Base-by-base conservation (phyloP, 2,888 invertebrate genomes). In the Erebia palarica region DNA sequence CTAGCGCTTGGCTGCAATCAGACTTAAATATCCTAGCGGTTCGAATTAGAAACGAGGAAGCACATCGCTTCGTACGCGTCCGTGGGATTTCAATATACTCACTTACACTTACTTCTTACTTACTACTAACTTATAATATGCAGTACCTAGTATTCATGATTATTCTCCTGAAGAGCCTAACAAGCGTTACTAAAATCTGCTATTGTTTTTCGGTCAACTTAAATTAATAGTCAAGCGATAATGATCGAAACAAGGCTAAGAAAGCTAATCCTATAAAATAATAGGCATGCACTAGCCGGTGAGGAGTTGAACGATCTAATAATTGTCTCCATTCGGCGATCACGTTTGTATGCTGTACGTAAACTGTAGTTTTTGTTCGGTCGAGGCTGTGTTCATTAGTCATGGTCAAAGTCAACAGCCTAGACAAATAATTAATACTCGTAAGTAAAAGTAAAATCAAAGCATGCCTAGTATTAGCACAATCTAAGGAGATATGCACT, bases 271-370 rank as follows among this genome's bases (percentile, higher is more conserved):
- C 59, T 60, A 42, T 58, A 36, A 14, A 14, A 58, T 27, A 58
- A 42, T 42, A 60, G 42, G 49, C 65, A 69, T 74, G 71, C 65
- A 71, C 71, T 66, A 55, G 36, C 16, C 57, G 49, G 65, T 49
- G 58, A 64, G 13, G 42, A 65, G 75, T 74, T 75, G 69, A 75
- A 75, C 51, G 74, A 42, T 64, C 74, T 64, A 27, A 65, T 74
- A 71, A 75, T 73, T 68, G 69, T 63, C 64, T 69, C 51, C 55
- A 75, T 75, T 74, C 69, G 72, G 70, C 65, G 58, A 69, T 69
- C 68, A 63, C 65, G 70, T 73, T 57, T 61, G 74, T 75, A 75
- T 73, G 70, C 72, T 65, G 65, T 61, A 69, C 71, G 59, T 27
- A 58, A 51, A 68, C 51, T 61, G 27, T 27, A 49, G 67, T 67